Evolutionary conservation across 2,113 vertebrate species (phyloP), one percentile per base, ranked within the genome.

Genomic region (Cichladusa arquata): DNA sequence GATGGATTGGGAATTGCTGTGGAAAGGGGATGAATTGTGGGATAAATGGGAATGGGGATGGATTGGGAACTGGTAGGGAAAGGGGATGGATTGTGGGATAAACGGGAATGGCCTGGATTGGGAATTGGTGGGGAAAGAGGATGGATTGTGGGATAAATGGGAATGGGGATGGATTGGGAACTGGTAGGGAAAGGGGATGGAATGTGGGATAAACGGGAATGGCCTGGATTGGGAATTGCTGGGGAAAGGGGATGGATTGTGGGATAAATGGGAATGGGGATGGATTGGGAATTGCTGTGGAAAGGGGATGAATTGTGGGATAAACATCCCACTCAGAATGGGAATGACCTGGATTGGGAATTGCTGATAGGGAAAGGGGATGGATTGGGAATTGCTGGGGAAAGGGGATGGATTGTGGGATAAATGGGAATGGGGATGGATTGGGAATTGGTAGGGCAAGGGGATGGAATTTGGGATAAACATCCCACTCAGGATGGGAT

Each of bases 401-500:
- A 36, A 36, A 36, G 36, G 36, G 36, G 36, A 36, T 36, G 36
- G 36, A 36, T 36, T 36, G 36, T 36, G 36, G 36, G 36, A 36
- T 23, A 44, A 28, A 86, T 85, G 89, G 25, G 48, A 14, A n/a
- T 4, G 6, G 14, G 14, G 9, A 8, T 38, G 38, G 38, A 38
- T 8, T 19, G 70, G 70, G 38, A 13, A 14, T 15, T 15, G 48
- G 4, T 16, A 26, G 8, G 50, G 50, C 16, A 51, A 51, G 5
- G 25, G 24, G 14, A 51, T 51, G 25, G 50, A 5, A 6, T 28
- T 14, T 28, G 58, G 81, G 90, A 89, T 72, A 86, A 96, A 88
- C 87, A 90, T 42, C 88, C 51, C 8, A 13, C 95, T 97, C 96
- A 95, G 97, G 97, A 98, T 40, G 88, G 93, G 94, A 94, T 92